Conservation (phyloP, 2,113 vertebrate species). For the Myotis davidii region DNA sequence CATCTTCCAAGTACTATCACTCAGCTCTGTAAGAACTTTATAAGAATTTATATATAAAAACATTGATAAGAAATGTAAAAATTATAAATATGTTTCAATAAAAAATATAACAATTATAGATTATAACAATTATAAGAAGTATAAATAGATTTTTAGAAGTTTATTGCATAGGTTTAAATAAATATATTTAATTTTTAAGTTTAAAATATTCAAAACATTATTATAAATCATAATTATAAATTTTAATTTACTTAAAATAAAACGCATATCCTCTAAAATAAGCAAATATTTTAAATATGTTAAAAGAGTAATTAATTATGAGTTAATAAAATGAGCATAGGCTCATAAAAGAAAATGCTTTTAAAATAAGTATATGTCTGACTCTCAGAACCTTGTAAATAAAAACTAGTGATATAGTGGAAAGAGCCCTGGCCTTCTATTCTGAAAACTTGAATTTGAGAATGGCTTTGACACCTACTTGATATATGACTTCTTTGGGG, state of each 20-base stretch:
- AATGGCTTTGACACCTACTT: not conserved
- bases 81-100: slow-evolving; percentile 13
- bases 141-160: not conserved
- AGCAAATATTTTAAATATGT: slow-evolving; percentile 38
- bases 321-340: slow-evolving; percentile 25
- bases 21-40: not conserved
- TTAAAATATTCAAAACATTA: not conserved
- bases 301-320: not conserved
- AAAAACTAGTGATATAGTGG: not conserved
- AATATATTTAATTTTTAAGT: not conserved
- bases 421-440: not conserved
- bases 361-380: not conserved
- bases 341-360: slow-evolving; percentile 40
- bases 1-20: not conserved
- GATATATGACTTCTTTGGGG: not conserved
- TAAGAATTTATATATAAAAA: slow-evolving; percentile 17
- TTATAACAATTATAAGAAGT: not conserved
- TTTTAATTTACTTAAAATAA: slow-evolving; percentile 21
- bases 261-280: not conserved
- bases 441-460: slow-evolving; percentile 3
- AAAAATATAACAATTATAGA: slow-evolving; percentile 29
- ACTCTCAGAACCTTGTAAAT: not conserved
- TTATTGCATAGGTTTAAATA: not conserved
- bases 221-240: not conserved
- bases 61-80: not conserved